Conservation (phyloP, 2,113 vertebrate genomes). For the Heloderma charlesbogerti region DNA sequence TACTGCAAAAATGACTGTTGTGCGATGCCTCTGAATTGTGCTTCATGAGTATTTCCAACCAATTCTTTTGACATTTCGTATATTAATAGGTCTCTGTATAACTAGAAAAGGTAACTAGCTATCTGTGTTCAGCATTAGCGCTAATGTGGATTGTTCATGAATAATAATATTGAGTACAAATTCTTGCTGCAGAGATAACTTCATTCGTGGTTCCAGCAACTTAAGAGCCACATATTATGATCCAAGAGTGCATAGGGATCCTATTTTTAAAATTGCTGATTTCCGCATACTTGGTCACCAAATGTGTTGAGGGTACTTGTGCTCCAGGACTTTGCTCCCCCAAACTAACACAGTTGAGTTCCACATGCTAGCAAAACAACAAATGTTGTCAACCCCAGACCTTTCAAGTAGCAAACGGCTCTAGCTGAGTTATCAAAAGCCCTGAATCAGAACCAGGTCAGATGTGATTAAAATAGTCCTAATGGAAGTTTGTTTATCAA, state of each 20-base stretch:
- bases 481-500: not conserved
- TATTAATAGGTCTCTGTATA: not conserved
- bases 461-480: not conserved
- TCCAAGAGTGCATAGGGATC: not conserved
- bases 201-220: constrained; percentile 12
- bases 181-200: constrained; percentile 9
- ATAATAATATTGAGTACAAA: not conserved
- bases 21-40: not conserved
- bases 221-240: not conserved
- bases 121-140: accelerated
- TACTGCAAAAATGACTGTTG: not conserved
- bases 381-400: not conserved
- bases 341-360: not conserved
- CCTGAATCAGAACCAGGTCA: not conserved
- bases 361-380: not conserved
- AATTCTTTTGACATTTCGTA: accelerated
- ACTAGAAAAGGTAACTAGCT: not conserved
- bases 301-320: not conserved
- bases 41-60: accelerated
- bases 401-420: not conserved
- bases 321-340: not conserved
- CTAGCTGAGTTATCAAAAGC: not conserved
- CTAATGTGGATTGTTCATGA: not conserved
- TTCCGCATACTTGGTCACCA: not conserved
- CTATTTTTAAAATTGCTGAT: not conserved